Evolutionary conservation across 2,797 vertebrate genomes (phyloP).

Genomic region (Dromococcyx pavoninus): DNA sequence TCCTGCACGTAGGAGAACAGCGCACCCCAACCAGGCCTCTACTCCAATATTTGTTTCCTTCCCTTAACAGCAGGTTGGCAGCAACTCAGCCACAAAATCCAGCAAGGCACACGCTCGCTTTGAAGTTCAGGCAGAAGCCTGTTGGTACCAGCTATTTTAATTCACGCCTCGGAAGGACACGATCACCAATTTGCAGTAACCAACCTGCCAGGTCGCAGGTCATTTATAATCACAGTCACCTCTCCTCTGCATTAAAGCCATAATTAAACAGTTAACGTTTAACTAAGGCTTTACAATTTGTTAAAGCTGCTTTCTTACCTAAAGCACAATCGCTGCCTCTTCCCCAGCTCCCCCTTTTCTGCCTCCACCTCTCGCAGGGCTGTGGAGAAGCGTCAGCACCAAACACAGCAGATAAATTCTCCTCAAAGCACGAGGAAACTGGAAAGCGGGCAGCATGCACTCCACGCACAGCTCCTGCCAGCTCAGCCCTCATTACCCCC

Average conservation of each 20-base stretch:
- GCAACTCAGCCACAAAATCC: background rate
- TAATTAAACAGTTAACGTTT: constrained; percentile 7
- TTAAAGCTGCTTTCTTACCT: background rate
- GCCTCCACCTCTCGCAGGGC: background rate
- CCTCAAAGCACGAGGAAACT: accelerated
- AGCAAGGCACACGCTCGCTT: background rate
- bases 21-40: background rate
- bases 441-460: background rate
- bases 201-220: background rate
- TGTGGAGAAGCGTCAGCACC: background rate
- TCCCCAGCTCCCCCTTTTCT: background rate
- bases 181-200: background rate
- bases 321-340: background rate
- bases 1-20: background rate
- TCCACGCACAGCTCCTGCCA: background rate
- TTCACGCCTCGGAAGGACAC: background rate
- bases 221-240: background rate
- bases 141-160: background rate
- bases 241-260: constrained; percentile 4
- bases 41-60: background rate
- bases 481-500: background rate
- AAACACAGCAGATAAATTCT: background rate
- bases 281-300: background rate
- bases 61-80: constrained; percentile 1
- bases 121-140: background rate